phyloP scores from a whole-genome alignment of 1,140 invertebrate genomes.

The Calycopis cecrops region DNA sequence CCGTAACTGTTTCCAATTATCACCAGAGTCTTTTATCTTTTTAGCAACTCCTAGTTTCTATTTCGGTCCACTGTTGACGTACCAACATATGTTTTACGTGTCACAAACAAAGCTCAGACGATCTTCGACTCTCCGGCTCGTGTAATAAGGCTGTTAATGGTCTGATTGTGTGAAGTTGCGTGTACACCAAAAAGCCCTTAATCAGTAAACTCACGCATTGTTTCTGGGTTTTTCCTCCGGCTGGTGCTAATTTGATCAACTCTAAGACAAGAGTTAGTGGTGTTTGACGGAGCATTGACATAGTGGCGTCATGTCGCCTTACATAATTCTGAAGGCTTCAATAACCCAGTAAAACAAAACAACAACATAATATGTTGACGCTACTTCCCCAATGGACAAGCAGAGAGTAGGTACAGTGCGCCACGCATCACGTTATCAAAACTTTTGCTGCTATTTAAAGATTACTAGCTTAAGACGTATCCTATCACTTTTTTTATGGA shows the following conservation, averaged over 20 bases:
- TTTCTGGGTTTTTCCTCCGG: constrained; percentile 17
- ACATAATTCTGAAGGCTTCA: constrained; percentile 3
- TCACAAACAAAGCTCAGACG: neutral
- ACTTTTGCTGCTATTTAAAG: too few species aligned
- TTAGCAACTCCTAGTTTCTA: constrained; percentile 45
- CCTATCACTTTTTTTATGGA: too few species aligned
- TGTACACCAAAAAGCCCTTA: neutral
- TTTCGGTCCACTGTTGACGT: constrained; percentile 31
- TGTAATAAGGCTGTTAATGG: neutral
- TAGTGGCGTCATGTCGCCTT: constrained; percentile 3
- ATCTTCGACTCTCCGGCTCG: neutral
- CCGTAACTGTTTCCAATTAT: constrained; percentile 43
- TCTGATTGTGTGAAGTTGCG: neutral
- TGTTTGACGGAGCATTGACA: constrained; percentile 14
- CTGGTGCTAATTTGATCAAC: constrained; percentile 17
- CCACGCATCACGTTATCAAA: too few species aligned
- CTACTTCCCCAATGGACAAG: too few species aligned
- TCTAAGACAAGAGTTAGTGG: constrained; percentile 17
- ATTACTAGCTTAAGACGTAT: too few species aligned
- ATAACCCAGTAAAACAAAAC: neutral
- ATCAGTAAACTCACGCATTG: constrained; percentile 6
- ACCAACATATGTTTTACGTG: constrained; percentile 15
- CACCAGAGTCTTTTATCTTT: constrained; percentile 55
- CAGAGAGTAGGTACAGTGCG: too few species aligned
- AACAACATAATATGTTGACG: too few species aligned